Evolutionary conservation across 2,888 invertebrate species (phyloP).

Genomic region (Rhopalosiphum nymphaeae): DNA sequence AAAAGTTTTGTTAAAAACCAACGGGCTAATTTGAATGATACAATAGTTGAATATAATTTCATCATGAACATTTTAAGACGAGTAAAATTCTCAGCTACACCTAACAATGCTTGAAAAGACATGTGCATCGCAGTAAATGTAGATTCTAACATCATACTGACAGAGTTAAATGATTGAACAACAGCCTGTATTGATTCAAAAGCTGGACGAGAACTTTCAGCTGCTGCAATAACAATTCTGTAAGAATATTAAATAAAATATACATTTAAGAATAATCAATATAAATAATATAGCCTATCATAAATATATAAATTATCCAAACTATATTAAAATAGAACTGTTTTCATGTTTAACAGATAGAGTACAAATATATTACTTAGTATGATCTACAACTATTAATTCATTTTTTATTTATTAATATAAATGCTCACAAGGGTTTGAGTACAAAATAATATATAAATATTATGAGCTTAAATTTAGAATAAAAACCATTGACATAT

Average conservation of each 20-base stretch:
- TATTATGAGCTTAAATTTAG: too few species aligned
- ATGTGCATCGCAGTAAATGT: slow-evolving; percentile 90
- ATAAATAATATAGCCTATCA: neutral
- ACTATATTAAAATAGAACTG: neutral
- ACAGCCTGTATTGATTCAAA: slow-evolving; percentile 95
- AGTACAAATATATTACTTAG: neutral
- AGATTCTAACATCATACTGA: slow-evolving; percentile 96
- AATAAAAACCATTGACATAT: too few species aligned
- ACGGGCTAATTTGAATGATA: slow-evolving; percentile 82
- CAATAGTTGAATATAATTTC: slow-evolving; percentile 89
- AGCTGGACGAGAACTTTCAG: slow-evolving; percentile 91
- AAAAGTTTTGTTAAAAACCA: slow-evolving; percentile 76
- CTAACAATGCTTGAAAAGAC: slow-evolving; percentile 94
- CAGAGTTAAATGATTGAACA: slow-evolving; percentile 90
- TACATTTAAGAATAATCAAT: neutral
- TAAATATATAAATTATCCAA: neutral
- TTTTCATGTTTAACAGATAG: neutral
- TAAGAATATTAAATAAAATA: slow-evolving; percentile 66
- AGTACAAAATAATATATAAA: too few species aligned
- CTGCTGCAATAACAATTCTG: slow-evolving; percentile 88
- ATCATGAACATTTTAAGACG: slow-evolving; percentile 85
- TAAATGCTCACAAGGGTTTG: too few species aligned
- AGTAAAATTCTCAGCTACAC: slow-evolving; percentile 95
- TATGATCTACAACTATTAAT: too few species aligned
- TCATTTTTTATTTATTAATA: too few species aligned